Evolutionary conservation across 2,888 invertebrate species (phyloP), one percentile per base, ranked within the genome.

Genomic region (Reticulitermes lucifugus): DNA sequence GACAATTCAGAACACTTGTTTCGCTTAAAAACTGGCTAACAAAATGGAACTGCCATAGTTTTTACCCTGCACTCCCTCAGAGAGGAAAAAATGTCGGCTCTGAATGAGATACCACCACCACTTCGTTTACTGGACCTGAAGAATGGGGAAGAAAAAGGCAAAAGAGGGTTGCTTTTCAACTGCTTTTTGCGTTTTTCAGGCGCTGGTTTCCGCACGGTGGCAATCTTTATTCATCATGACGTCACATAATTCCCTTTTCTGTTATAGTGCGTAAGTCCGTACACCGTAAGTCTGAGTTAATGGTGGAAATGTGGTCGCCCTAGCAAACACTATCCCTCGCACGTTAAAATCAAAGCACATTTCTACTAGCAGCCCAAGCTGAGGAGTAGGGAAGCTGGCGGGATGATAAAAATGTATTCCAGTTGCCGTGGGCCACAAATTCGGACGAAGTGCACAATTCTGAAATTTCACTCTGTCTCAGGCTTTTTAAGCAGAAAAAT

Each of bases 21-120:
- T 71, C 71, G 18, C 29, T 71, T 71, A 79, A 25, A 79, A 80
- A 80, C n/a, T 80, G 80, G 80, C 80, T 60, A 25, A 60, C 35
- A 80, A 80, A 60, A 29, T 29, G 35, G 59, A 80, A 60, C 60
- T 60, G 59, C 35, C 22, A 80, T 80, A 60, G 12, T 80, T 60
- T 80, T 80, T 79, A 71, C 29, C 71, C 35, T 12, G 25, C 35
- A 71, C 25, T 35, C 71, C 71, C 35, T 71, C 5, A 35, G 35
- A 35, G 41, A 73, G 73, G 21, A 3, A 41, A 6, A 73, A 9
- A 18, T 21, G 5, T 22, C 18, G 5, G 41, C 41, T 12, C 41
- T 73, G 41, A 73, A 73, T 41, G 73, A 41, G 73, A 73, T 21
- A 41, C 73, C 41, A 14, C 35, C 41, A 73, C 73, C 25, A 25